phyloP scores from a whole-genome alignment of 1,140 invertebrate genomes.

The Lepeophtheirus salmonis region DNA sequence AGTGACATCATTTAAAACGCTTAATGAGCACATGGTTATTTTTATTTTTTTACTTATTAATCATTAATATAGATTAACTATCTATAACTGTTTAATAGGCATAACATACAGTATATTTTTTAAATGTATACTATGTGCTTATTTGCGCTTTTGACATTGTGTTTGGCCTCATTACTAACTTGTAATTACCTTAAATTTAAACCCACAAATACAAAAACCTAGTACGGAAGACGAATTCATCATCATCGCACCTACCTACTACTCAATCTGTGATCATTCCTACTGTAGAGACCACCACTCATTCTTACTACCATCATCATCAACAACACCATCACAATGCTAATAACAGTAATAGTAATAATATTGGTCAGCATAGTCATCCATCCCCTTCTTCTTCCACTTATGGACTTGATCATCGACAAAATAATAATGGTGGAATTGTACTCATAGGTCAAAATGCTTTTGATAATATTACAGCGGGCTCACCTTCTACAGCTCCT shows the following conservation, averaged over 20 bases:
- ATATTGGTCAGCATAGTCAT: too few species aligned
- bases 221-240: background rate
- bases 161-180: background rate
- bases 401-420: background rate
- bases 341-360: background rate
- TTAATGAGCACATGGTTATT: too few species aligned
- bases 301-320: background rate
- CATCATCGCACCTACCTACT: background rate
- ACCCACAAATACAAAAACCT: too few species aligned
- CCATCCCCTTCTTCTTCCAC: constrained; percentile 15
- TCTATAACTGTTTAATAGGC: too few species aligned
- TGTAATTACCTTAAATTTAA: too few species aligned
- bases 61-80: too few species aligned
- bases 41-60: too few species aligned
- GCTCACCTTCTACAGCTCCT: constrained; percentile 23
- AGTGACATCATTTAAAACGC: too few species aligned
- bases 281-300: background rate
- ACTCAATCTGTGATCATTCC: background rate
- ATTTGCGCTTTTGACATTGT: background rate
- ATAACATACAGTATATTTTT: too few species aligned
- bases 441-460: background rate
- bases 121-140: background rate
- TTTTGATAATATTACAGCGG: constrained; percentile 13
- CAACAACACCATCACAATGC: background rate
- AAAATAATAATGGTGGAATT: background rate